These are phyloP conservation scores for Simalia tracyae DNA, from an alignment of 2,797 vertebrate genomes.

Conservation along the genomic window DNA sequence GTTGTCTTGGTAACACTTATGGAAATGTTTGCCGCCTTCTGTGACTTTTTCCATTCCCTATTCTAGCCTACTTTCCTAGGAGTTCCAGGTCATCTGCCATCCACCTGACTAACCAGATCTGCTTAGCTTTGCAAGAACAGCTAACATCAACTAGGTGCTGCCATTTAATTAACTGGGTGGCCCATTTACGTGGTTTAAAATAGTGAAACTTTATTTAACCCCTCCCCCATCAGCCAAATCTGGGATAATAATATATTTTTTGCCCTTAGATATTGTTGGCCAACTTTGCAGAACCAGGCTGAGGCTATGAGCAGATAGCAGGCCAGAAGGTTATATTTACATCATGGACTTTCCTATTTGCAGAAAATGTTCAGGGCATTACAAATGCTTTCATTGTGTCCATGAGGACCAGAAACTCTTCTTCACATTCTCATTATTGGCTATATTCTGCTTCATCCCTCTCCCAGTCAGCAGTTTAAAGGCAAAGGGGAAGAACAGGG, in stretches of 20 bases:
- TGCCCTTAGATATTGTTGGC: background rate
- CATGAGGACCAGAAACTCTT: constrained; percentile 2
- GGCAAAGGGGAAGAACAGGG: background rate
- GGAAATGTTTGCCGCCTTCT: background rate
- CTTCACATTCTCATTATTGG: background rate
- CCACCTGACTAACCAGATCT: background rate
- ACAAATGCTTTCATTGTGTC: background rate
- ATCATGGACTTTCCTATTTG: too few relatives aligned
- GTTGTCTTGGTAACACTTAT: background rate
- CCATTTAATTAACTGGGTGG: background rate
- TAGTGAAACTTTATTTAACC: background rate
- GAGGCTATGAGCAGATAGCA: background rate
- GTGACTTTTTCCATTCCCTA: background rate
- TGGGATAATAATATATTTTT: background rate
- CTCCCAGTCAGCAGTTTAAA: background rate
- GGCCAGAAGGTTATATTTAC: background rate
- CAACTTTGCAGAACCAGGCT: background rate
- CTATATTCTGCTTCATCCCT: background rate
- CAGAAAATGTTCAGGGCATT: background rate
- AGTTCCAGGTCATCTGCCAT: background rate
- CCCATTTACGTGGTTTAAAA: background rate
- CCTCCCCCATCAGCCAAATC: background rate
- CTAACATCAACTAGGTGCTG: background rate
- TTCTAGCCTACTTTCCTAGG: background rate
- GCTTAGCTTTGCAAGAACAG: too few relatives aligned